These are phyloP conservation scores for Dicyrtoma fusca DNA, from an alignment of 2,888 invertebrate species.

Conservation along the genomic window DNA sequence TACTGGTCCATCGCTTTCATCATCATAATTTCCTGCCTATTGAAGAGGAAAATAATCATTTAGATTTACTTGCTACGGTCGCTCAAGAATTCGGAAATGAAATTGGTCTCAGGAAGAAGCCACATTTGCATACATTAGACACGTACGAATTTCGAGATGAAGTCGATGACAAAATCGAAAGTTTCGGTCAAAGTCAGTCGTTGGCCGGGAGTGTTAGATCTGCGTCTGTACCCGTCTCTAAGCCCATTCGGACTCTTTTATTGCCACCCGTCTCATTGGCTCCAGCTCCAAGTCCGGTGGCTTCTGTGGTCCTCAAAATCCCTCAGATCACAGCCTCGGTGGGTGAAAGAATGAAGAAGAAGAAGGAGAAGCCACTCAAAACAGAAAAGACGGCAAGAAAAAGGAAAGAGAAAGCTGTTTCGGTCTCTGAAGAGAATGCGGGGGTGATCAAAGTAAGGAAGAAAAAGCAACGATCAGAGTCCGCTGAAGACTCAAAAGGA, in stretches of 20 bases:
- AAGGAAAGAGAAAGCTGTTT: not conserved
- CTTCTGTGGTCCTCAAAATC: slow-evolving; percentile 46
- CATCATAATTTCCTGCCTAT: slow-evolving; percentile 12
- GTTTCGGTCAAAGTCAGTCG: slow-evolving; percentile 13
- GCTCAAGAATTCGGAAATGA: slow-evolving; percentile 54
- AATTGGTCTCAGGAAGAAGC: slow-evolving; percentile 31
- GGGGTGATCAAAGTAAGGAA: not conserved
- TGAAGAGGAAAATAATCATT: slow-evolving; percentile 45
- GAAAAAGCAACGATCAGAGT: not conserved
- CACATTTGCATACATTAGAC: slow-evolving; percentile 1
- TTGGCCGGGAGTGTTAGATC: not conserved
- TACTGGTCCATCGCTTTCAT: slow-evolving; percentile 7
- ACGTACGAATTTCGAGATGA: slow-evolving; percentile 30
- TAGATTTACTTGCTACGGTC: slow-evolving; percentile 54
- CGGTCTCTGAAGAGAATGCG: not conserved
- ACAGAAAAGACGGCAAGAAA: slow-evolving; percentile 6
- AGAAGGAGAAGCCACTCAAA: not conserved
- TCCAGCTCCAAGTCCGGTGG: not conserved
- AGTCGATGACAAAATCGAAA: slow-evolving; percentile 10
- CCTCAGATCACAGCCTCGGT: slow-evolving; percentile 40
- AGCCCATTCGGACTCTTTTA: not conserved
- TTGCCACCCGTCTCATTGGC: slow-evolving; percentile 12
- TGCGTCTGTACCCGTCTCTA: not conserved
- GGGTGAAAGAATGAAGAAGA: slow-evolving; percentile 25
- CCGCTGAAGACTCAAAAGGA: not conserved